These are phyloP conservation scores for Phodopus roborovskii DNA, from an alignment of 2,113 vertebrate genomes.

Conservation along the genomic window DNA sequence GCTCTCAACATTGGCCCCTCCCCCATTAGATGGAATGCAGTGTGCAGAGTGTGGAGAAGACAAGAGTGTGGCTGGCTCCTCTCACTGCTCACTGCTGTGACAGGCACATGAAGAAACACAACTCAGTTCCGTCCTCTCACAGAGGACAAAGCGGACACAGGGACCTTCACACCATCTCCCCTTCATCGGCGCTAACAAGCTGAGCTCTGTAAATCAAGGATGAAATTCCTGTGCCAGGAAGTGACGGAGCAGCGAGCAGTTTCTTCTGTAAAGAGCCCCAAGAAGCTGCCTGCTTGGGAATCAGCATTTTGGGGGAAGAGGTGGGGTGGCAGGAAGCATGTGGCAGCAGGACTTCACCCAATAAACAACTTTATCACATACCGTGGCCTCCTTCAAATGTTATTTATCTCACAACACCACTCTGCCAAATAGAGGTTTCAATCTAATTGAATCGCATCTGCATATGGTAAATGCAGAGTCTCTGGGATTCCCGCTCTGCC, in stretches of 20 bases:
- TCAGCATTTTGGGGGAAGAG: constrained; percentile 77
- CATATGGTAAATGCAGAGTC: constrained; percentile 69
- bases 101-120: neutral
- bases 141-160: constrained; percentile 73
- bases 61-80: constrained; percentile 53
- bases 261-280: constrained; percentile 76
- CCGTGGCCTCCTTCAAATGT: constrained; percentile 70
- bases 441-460: constrained; percentile 71
- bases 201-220: constrained; percentile 84
- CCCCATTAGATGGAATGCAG: constrained; percentile 12
- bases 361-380: constrained; percentile 54
- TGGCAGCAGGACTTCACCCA: constrained; percentile 36
- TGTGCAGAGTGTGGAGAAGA: constrained; percentile 62
- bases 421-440: constrained; percentile 78
- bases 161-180: constrained; percentile 83
- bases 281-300: constrained; percentile 77
- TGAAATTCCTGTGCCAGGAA: constrained; percentile 80
- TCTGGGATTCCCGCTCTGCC: neutral
- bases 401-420: constrained; percentile 80
- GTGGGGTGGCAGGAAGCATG: constrained; percentile 69
- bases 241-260: constrained; percentile 52
- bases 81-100: neutral
- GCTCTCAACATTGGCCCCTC: constrained; percentile 74
- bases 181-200: constrained; percentile 75
- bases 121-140: neutral